Base-by-base conservation (phyloP, 2,797 vertebrate genomes). In the Diceros bicornis region DNA sequence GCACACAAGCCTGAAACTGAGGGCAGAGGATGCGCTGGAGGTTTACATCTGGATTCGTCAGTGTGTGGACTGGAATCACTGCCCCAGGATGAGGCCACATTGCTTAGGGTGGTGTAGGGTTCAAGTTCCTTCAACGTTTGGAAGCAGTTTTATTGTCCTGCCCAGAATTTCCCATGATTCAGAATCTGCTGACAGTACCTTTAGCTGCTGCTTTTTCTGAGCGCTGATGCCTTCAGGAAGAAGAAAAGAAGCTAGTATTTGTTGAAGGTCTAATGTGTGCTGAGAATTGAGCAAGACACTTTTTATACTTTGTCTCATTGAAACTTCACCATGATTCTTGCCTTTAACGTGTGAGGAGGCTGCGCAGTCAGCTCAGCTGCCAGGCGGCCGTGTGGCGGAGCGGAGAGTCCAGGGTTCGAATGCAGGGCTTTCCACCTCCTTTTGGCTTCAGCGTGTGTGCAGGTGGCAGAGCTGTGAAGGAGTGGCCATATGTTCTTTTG, bases 91-190 rank as follows among this genome's bases (percentile, higher is more conserved):
- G 13, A 85, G 78, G 84, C 20, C 66, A n/a, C 62, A 41, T 27
- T n/a, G 37, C 16, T 79, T 64, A 89, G 32, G 50, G 34, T 14
- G 37, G 25, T 32, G 23, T 16, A 83, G 72, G 79, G 34, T 9
- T 29, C 37, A 66, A 23, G 55, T 72, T 72, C 29, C 13, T 77
- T 79, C 66, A 89, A 4, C 20, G 17, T 52, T 78, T 50, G 32
- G 50, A 72, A 95, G 37, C 37, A 50, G 23, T n/a, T 92, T 78
- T 79, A 32, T 79, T 89, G 41, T 85, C 47, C 47, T 89, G 59
- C 17, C 2, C 11, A 47, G 52, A 77, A 62, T 88, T 94, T 75
- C 87, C 9, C 41, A 0, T 34, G 18, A 68, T 32, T 8, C 50
- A 68, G 64, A 79, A 66, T 74, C n/a, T 79, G 55, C 18, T 50